Conservation (phyloP, 2,113 vertebrate species). For the Herpetotheres cachinnans region DNA sequence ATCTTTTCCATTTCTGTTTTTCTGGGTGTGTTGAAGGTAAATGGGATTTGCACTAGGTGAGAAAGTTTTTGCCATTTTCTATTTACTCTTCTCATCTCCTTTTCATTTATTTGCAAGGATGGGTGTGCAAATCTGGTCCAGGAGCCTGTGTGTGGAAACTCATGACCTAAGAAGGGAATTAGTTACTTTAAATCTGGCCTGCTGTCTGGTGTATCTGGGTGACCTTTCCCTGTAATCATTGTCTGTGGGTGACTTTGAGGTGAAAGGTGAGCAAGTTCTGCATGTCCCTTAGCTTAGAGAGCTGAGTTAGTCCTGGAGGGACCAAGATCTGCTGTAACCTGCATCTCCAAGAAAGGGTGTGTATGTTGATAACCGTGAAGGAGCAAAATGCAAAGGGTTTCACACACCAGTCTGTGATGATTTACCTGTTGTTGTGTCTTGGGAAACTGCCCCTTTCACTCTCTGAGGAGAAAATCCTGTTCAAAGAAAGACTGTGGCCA, state of each 20-base stretch:
- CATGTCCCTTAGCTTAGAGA: neutral
- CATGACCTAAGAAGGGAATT: neutral
- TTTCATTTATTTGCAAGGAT: neutral
- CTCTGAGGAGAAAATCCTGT: neutral
- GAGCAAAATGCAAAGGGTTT: neutral
- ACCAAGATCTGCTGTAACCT: neutral
- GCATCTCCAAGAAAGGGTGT: neutral
- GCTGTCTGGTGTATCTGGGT: neutral
- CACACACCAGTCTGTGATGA: accelerated
- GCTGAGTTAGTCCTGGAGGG: neutral
- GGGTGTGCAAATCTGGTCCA: neutral
- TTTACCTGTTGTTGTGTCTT: neutral
- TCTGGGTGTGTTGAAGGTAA: neutral
- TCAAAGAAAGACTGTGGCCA: neutral
- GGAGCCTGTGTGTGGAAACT: neutral
- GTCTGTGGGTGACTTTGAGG: neutral
- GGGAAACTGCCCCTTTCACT: accelerated
- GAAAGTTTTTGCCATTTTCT: neutral
- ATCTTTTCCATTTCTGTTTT: neutral
- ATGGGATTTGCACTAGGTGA: neutral
- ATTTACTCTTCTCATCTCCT: neutral
- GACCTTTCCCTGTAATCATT: neutral
- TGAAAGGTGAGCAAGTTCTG: neutral
- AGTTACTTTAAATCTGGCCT: neutral
- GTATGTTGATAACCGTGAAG: neutral